Percentiles rank a stretch among this genome's conserved stretches.
These are phyloP conservation scores for Myotis planiceps DNA, from an alignment of 2,797 vertebrate genomes.

Conservation along the genomic window DNA sequence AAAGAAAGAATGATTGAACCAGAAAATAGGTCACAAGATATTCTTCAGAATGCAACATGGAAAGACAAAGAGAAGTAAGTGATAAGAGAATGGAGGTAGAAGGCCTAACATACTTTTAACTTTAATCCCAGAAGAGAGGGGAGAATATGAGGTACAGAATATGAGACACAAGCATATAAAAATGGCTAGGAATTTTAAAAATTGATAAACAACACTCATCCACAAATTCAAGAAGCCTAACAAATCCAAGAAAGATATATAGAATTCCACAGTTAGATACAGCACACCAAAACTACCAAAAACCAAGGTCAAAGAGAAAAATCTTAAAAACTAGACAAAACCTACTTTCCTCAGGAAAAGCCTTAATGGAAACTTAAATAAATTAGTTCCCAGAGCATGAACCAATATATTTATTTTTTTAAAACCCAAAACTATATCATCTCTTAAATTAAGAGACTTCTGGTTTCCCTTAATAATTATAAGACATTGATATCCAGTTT, in stretches of 20 bases:
- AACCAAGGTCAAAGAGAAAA: not conserved
- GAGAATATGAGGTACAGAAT: not conserved
- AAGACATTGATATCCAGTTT: not conserved
- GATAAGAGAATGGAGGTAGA: not conserved
- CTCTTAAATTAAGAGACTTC: not conserved
- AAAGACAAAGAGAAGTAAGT: not conserved
- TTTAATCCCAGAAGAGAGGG: not conserved
- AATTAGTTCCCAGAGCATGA: not conserved
- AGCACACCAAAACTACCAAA: not conserved
- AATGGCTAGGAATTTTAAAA: not conserved
- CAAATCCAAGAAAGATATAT: not conserved
- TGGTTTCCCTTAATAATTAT: not conserved
- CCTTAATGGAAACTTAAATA: not conserved
- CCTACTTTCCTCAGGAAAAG: not conserved
- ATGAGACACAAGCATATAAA: not conserved
- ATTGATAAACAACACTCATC: not conserved
- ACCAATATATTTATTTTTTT: not conserved
- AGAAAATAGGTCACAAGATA: not conserved
- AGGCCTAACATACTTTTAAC: not conserved
- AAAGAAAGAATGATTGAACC: not conserved
- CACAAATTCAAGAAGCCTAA: not conserved
- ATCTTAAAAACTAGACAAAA: not conserved
- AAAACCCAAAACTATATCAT: not conserved
- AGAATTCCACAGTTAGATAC: not conserved
- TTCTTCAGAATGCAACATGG: not conserved